These are phyloP conservation scores for Cichlasoma orientale DNA, from an alignment of 2,797 vertebrate species.

Conservation along the genomic window DNA sequence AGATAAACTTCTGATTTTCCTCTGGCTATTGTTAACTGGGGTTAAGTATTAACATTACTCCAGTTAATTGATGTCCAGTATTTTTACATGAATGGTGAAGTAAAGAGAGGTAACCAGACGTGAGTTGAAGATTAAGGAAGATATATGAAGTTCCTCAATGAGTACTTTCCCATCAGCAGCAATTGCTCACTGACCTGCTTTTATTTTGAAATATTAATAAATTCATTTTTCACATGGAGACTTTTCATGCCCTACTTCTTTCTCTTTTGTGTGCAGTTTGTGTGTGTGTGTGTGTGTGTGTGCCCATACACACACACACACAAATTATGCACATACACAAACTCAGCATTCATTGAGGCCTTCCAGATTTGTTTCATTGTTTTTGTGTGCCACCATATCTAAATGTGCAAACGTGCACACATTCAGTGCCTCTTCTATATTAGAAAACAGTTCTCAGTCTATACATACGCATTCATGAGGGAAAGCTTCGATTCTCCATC, in stretches of 20 bases:
- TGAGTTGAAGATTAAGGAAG: neutral
- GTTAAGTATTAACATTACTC: neutral
- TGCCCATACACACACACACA: too few relatives aligned
- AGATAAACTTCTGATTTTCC: too few relatives aligned
- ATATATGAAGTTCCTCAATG: neutral
- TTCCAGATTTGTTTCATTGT: neutral
- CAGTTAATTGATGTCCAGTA: neutral
- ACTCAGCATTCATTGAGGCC: neutral
- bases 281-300: neutral
- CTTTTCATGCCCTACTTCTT: constrained; percentile 52
- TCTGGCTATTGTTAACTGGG: too few relatives aligned
- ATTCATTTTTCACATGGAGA: constrained; percentile 23
- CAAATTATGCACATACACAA: neutral
- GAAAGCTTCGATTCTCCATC: constrained; percentile 18
- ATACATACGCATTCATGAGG: constrained; percentile 16
- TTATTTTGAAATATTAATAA: constrained; percentile 43
- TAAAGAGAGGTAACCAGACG: neutral
- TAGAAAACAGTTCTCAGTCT: constrained; percentile 26
- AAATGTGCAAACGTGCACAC: neutral
- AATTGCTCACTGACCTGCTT: constrained; percentile 16
- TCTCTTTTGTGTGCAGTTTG: constrained; percentile 9
- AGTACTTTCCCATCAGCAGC: constrained; percentile 22
- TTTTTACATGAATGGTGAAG: neutral
- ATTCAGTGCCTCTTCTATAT: neutral
- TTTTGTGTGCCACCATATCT: neutral